Evolutionary conservation across 2,888 invertebrate genomes (phyloP).

Genomic region (Lasioglossum calceatum): DNA sequence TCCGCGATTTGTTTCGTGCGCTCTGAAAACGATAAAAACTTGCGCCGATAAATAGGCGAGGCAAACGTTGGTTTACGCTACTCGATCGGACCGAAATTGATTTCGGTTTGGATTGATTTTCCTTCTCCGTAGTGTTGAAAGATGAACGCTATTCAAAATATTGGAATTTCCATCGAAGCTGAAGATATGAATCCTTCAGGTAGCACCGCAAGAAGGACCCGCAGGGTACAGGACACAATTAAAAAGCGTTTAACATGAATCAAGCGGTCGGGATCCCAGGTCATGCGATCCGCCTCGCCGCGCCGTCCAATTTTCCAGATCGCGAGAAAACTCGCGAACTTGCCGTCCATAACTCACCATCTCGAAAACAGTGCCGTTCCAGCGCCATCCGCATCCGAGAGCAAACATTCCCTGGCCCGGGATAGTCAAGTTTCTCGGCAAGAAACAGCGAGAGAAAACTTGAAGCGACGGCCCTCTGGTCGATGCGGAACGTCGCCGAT

Average conservation of each 20-base stretch:
- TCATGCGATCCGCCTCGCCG: neutral
- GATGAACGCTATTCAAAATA: too few species aligned
- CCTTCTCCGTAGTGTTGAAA: too few species aligned
- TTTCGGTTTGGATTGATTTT: neutral
- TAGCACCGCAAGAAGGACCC: neutral
- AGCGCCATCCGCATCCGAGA: neutral
- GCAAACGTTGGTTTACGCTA: neutral
- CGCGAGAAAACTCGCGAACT: conserved; percentile 2
- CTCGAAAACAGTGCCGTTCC: neutral
- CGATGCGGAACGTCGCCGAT: conserved; percentile 12
- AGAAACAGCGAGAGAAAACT: neutral
- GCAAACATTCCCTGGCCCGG: neutral
- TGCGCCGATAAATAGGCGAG: neutral
- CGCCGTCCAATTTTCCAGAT: conserved; percentile 4
- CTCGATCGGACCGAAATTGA: neutral
- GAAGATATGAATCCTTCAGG: neutral
- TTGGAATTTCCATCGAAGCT: neutral
- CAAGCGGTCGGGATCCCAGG: neutral
- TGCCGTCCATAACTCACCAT: neutral
- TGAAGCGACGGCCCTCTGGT: neutral
- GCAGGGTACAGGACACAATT: neutral
- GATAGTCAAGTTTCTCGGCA: neutral
- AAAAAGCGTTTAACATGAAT: neutral
- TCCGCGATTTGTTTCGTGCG: neutral
- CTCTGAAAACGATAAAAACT: neutral